These are phyloP conservation scores for Slavum lentiscoides DNA, from an alignment of 2,888 invertebrate species.

Conservation along the genomic window DNA sequence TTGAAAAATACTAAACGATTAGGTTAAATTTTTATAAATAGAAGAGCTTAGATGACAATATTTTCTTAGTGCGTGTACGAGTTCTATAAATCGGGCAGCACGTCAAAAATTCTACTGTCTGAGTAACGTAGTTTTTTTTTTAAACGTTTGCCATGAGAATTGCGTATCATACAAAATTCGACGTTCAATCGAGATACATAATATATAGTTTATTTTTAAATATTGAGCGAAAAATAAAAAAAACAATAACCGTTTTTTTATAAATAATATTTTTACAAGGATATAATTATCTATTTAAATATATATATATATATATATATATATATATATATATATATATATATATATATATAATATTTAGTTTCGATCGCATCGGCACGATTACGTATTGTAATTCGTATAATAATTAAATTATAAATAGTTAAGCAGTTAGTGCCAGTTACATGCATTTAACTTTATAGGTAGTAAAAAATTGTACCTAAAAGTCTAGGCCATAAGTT, in stretches of 20 bases:
- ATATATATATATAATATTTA: too few species aligned
- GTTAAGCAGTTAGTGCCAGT: too few species aligned
- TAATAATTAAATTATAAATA: too few species aligned
- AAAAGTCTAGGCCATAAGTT: too few species aligned
- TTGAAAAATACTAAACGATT: neutral
- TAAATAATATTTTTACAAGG: neutral
- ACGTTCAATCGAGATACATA: constrained; percentile 3
- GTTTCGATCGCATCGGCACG: too few species aligned
- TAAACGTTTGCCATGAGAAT: constrained; percentile 11
- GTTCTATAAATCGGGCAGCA: constrained; percentile 33
- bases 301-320: too few species aligned
- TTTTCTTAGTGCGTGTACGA: constrained; percentile 22
- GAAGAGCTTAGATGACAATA: constrained; percentile 18
- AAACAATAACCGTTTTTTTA: neutral
- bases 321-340: too few species aligned
- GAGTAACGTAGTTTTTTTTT: constrained; percentile 13
- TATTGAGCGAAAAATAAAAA: neutral
- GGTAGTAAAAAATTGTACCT: too few species aligned
- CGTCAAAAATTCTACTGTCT: constrained; percentile 32
- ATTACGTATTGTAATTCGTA: too few species aligned
- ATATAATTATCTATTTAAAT: too few species aligned
- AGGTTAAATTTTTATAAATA: constrained; percentile 34
- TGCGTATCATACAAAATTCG: constrained; percentile 10
- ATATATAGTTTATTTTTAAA: constrained; percentile 26
- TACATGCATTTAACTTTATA: too few species aligned